These are phyloP conservation scores for Clarias magur DNA, from an alignment of 2,113 vertebrate genomes.

Conservation along the genomic window DNA sequence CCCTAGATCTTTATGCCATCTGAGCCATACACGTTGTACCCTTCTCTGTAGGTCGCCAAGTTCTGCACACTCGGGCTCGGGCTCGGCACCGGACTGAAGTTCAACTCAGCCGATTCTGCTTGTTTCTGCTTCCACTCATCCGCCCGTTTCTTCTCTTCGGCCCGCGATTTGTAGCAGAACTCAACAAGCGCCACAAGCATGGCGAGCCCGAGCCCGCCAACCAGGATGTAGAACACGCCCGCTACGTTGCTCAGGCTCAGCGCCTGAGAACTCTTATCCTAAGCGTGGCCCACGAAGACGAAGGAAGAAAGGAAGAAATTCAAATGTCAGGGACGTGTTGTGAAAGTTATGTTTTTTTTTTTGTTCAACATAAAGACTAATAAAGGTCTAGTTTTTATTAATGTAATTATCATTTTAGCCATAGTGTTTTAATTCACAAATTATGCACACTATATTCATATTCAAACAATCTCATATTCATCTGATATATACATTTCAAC, in stretches of 20 bases:
- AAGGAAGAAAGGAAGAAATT: constrained; percentile 14
- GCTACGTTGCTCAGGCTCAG: constrained; percentile 99
- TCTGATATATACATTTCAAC: not conserved
- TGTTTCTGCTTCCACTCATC: constrained; percentile 89
- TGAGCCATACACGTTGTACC: constrained; percentile 99
- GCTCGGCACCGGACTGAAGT: constrained; percentile 94
- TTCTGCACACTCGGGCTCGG: constrained; percentile 99
- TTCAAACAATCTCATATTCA: not conserved
- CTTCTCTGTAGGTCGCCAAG: constrained; percentile 99
- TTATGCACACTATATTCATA: not conserved
- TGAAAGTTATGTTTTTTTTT: not conserved
- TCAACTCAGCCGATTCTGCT: constrained; percentile 95
- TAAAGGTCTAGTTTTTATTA: not conserved
- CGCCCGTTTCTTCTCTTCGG: constrained; percentile 78
- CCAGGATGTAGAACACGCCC: constrained; percentile 99
- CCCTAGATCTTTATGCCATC: constrained; percentile 99
- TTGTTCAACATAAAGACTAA: not conserved
- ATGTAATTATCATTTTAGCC: not conserved
- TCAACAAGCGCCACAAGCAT: constrained; percentile 99
- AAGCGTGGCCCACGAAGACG: constrained; percentile 63
- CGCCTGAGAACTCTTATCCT: constrained; percentile 99
- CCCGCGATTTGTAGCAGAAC: constrained; percentile 99
- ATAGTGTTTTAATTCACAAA: not conserved
- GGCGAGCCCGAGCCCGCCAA: constrained; percentile 97
- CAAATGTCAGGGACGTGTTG: not conserved